These are phyloP conservation scores for Syrrhaptes paradoxus DNA, from an alignment of 2,113 vertebrate genomes.

Conservation along the genomic window DNA sequence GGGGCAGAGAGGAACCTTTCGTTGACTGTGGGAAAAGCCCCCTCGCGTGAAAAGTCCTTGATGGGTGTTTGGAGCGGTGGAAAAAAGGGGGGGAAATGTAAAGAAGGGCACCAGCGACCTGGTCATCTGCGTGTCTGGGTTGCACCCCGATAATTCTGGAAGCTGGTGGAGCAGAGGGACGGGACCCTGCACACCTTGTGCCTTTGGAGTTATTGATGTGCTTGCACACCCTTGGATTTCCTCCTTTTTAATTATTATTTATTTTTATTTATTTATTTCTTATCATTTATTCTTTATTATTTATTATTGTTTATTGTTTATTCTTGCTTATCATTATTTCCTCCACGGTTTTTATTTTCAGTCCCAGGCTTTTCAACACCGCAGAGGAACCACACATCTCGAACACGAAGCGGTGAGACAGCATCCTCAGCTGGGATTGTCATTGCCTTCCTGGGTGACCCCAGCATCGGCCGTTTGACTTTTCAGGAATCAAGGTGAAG, in stretches of 20 bases:
- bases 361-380: background rate
- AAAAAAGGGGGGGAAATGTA: background rate
- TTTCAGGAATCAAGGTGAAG: conserved; percentile 81
- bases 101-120: background rate
- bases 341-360: background rate
- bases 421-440: conserved; percentile 79
- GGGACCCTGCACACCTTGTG: background rate
- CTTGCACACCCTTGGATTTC: background rate
- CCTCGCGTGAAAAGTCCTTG: background rate
- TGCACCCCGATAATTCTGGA: background rate
- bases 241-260: too few species aligned
- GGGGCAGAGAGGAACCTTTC: conserved; percentile 72
- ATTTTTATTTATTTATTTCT: too few species aligned
- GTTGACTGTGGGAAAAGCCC: conserved; percentile 52
- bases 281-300: too few species aligned
- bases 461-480: conserved; percentile 73
- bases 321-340: too few species aligned
- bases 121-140: background rate
- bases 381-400: background rate
- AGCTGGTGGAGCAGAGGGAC: background rate
- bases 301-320: too few species aligned
- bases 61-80: background rate
- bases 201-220: background rate
- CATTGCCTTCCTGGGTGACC: conserved; percentile 83
- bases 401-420: too few species aligned